Conservation (phyloP, 2,113 vertebrate genomes). For the Eidolon helvum region DNA sequence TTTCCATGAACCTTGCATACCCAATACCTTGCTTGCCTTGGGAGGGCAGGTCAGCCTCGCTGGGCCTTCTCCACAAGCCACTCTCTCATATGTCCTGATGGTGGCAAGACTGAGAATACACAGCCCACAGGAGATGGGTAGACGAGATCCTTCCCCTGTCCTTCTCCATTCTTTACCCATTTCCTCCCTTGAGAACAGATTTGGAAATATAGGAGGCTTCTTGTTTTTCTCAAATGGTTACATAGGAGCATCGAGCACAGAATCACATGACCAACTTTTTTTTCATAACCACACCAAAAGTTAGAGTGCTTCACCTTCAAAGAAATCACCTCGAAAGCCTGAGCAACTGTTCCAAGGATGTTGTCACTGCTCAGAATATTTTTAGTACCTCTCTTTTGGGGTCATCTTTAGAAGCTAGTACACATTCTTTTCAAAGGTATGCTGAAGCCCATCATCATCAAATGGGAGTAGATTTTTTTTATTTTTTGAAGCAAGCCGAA, state of each 20-base stretch:
- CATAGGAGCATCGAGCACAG: not conserved
- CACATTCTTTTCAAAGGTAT: not conserved
- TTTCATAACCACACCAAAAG: not conserved
- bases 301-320: not conserved
- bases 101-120: not conserved
- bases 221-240: not conserved
- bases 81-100: fast-evolving
- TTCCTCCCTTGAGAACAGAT: not conserved
- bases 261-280: not conserved
- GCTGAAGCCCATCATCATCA: not conserved
- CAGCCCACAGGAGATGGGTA: not conserved
- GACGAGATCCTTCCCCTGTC: not conserved
- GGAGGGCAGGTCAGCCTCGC: not conserved
- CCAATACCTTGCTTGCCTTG: not conserved
- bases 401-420: not conserved
- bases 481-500: not conserved
- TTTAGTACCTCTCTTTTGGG: not conserved
- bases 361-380: not conserved
- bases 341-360: not conserved
- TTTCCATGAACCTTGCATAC: not conserved
- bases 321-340: not conserved
- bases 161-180: not conserved
- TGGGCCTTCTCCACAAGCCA: not conserved
- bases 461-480: not conserved
- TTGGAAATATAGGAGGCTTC: not conserved